Evolutionary conservation across 2,888 invertebrate species (phyloP).

Genomic region (Drepana falcataria): DNA sequence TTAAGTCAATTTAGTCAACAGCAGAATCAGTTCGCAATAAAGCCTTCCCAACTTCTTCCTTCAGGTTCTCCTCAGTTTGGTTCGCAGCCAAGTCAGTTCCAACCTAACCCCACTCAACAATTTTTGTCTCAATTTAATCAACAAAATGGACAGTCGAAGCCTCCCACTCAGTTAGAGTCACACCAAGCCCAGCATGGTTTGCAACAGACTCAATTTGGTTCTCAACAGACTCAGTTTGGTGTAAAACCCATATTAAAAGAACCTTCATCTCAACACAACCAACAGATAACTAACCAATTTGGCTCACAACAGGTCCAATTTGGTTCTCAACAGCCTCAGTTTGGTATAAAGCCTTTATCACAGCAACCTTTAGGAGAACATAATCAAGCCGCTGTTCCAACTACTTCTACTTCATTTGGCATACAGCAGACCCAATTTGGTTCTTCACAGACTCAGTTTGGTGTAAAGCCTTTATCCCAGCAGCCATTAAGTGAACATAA

Average conservation of each 20-base stretch:
- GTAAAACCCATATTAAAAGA: no score
- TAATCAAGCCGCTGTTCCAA: neutral
- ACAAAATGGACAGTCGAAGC: neutral
- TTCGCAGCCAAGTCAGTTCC: neutral
- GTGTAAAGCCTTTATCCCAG: neutral
- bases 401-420: neutral
- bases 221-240: neutral
- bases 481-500: neutral
- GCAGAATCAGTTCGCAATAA: neutral
- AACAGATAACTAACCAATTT: neutral
- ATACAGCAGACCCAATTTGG: neutral
- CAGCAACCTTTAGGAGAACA: neutral
- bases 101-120: neutral
- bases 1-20: neutral
- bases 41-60: neutral
- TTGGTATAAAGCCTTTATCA: neutral
- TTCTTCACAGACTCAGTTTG: neutral
- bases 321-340: neutral
- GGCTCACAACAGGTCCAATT: neutral
- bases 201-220: neutral
- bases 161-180: neutral
- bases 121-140: neutral
- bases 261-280: neutral
- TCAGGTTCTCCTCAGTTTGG: neutral
- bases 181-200: neutral